Evolutionary conservation across 2,888 invertebrate species (phyloP).

Genomic region (Altica lythri): DNA sequence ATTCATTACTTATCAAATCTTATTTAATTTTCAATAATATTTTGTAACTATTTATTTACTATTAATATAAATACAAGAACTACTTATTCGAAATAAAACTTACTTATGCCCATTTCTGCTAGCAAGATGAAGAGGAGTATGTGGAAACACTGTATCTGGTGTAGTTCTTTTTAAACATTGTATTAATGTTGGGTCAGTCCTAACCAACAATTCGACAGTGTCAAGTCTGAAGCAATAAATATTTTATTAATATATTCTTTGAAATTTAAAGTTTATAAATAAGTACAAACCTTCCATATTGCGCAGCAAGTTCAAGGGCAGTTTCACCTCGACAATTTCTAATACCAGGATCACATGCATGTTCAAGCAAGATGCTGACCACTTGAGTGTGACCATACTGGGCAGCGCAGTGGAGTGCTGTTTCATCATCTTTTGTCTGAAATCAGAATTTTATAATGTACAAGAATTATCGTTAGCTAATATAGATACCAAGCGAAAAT

Average conservation of each 20-base stretch:
- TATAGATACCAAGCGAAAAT: no score
- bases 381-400: conserved; percentile 91
- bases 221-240: conserved; percentile 66
- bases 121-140: conserved; percentile 91
- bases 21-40: no score
- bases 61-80: no score
- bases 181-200: conserved; percentile 82
- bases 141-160: conserved; percentile 63
- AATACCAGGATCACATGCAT: conserved; percentile 86
- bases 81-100: no score
- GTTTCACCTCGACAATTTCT: conserved; percentile 88
- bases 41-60: no score
- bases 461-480: no score
- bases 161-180: conserved; percentile 69
- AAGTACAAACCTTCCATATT: conserved; percentile 75
- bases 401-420: conserved; percentile 90
- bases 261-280: no score
- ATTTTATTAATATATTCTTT: no score
- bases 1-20: no score
- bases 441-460: no score
- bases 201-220: conserved; percentile 84
- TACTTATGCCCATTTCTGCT: conserved; percentile 90
- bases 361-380: conserved; percentile 78
- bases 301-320: conserved; percentile 91
- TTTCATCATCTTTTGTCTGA: conserved; percentile 88